A percentile compares a stretch with the other conserved stretches of the same genome.
phyloP scores from a whole-genome alignment of 2,888 invertebrate species.

The Sturmia bella region DNA sequence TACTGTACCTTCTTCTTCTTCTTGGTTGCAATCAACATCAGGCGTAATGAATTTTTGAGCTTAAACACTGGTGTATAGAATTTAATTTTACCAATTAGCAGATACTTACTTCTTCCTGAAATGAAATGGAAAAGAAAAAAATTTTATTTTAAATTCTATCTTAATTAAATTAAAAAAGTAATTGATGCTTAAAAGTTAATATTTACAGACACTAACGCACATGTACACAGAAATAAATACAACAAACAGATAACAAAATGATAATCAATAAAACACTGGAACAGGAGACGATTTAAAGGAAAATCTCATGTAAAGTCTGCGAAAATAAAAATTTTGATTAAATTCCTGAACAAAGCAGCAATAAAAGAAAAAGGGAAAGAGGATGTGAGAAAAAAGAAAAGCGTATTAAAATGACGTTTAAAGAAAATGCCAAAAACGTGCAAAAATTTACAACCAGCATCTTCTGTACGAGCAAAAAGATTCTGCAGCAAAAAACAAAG shows the following conservation, averaged over 20 bases:
- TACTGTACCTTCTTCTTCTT: too few species aligned
- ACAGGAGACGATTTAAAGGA: slow-evolving; percentile 68
- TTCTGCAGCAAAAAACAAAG: slow-evolving; percentile 46
- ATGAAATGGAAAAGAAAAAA: slow-evolving; percentile 73
- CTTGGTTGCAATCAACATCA: too few species aligned
- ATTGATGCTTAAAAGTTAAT: slow-evolving; percentile 60
- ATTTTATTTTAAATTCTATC: slow-evolving; percentile 27
- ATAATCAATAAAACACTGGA: slow-evolving; percentile 77
- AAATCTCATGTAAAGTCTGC: slow-evolving; percentile 15
- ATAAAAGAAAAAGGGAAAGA: neutral
- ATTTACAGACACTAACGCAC: neutral
- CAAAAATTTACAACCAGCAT: slow-evolving; percentile 55
- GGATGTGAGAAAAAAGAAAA: slow-evolving; percentile 17
- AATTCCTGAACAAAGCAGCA: slow-evolving; percentile 57
- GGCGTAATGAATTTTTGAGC: too few species aligned
- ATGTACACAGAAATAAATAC: neutral
- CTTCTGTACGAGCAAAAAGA: slow-evolving; percentile 43
- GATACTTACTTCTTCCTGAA: slow-evolving; percentile 82
- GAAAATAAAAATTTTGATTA: slow-evolving; percentile 58
- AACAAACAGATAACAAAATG: slow-evolving; percentile 60
- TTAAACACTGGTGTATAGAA: neutral
- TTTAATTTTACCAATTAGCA: neutral
- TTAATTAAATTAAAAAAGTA: slow-evolving; percentile 36
- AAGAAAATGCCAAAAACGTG: slow-evolving; percentile 61
- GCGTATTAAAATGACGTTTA: slow-evolving; percentile 53